Conservation (phyloP, 2,797 vertebrate genomes). For the Novumbra hubbsi region DNA sequence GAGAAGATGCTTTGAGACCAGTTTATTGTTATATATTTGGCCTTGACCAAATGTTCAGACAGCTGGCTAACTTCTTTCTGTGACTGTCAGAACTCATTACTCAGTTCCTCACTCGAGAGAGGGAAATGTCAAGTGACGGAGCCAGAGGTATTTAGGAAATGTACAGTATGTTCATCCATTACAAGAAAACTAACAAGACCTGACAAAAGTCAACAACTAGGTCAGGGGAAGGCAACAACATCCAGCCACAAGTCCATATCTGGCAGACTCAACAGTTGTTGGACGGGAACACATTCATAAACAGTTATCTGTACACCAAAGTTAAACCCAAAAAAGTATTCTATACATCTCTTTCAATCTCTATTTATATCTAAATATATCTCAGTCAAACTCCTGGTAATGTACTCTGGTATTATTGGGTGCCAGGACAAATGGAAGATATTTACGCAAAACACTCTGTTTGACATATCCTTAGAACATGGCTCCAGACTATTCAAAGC, state of each 20-base stretch:
- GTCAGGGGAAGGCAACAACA: no score
- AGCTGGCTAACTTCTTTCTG: constrained; percentile 2
- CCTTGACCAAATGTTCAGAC: constrained; percentile 24
- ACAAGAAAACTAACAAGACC: not conserved
- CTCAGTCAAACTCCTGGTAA: not conserved
- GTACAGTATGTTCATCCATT: not conserved
- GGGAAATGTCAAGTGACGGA: not conserved
- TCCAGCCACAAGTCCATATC: no score
- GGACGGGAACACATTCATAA: no score
- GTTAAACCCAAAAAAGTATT: no score
- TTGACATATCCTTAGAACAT: not conserved
- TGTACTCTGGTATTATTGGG: constrained; percentile 1
- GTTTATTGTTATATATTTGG: constrained; percentile 26
- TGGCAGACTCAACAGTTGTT: no score
- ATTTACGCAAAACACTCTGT: not conserved
- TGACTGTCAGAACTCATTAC: not conserved
- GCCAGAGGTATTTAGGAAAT: constrained; percentile 4
- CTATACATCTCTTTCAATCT: no score
- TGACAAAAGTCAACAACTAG: not conserved
- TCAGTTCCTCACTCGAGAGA: constrained; percentile 3
- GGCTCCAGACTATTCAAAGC: not conserved
- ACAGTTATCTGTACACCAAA: no score
- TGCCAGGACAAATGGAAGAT: not conserved
- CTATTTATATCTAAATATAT: no score
- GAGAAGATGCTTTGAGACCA: not conserved